These are phyloP conservation scores for Elephantulus edwardii DNA, from an alignment of 2,113 vertebrate genomes.

Conservation along the genomic window DNA sequence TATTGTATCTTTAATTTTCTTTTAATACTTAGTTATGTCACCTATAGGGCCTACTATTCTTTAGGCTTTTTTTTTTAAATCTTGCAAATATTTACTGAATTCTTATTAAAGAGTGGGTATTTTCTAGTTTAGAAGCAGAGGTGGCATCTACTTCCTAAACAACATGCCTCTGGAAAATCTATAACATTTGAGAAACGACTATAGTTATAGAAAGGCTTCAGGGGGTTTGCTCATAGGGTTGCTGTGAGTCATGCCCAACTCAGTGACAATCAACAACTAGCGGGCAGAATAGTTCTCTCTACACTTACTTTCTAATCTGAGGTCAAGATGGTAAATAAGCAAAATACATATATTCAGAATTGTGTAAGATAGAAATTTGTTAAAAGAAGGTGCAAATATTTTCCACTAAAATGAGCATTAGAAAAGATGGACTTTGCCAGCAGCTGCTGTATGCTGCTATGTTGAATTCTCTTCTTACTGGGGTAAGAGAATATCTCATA, in stretches of 20 bases:
- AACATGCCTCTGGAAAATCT: too few species aligned
- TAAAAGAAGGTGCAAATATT: neutral
- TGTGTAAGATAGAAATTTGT: neutral
- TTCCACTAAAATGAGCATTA: neutral
- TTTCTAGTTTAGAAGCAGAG: slow-evolving; percentile 18
- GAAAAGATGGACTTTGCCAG: neutral
- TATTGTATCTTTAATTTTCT: neutral
- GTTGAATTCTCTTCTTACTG: too few species aligned
- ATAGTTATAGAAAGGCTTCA: too few species aligned
- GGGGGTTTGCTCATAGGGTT: too few species aligned
- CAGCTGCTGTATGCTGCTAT: too few species aligned
- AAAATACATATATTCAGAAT: neutral
- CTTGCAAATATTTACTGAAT: neutral
- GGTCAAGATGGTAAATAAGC: neutral
- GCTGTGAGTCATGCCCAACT: too few species aligned
- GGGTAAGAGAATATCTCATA: too few species aligned
- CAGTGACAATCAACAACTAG: too few species aligned
- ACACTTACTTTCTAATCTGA: neutral
- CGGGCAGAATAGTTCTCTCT: too few species aligned
- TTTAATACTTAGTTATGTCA: neutral
- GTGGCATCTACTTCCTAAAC: too few species aligned
- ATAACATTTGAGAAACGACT: too few species aligned
- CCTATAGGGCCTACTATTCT: neutral
- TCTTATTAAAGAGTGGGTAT: neutral
- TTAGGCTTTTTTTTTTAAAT: neutral